A percentile compares a stretch with the other conserved stretches of the same genome.
Conservation (phyloP, 2,888 invertebrate genomes). For the Epirrhoe alternata region DNA sequence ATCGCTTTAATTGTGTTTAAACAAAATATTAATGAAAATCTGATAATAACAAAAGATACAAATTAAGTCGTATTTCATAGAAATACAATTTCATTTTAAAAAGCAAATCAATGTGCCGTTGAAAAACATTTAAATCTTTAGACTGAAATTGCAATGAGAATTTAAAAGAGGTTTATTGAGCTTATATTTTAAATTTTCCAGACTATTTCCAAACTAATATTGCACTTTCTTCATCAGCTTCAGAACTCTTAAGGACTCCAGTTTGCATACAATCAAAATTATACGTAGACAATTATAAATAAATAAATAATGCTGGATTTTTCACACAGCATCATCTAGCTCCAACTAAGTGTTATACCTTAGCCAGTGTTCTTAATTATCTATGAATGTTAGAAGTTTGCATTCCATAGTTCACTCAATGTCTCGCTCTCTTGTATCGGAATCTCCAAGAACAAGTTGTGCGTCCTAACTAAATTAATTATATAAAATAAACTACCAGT, state of each 20-base stretch:
- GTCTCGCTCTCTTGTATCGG: too few relatives aligned
- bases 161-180: neutral
- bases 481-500: too few relatives aligned
- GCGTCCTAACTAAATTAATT: too few relatives aligned
- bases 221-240: neutral
- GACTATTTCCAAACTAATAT: neutral
- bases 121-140: neutral
- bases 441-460: too few relatives aligned
- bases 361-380: too few relatives aligned
- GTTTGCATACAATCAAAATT: neutral
- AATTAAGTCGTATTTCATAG: neutral
- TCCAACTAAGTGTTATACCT: too few relatives aligned
- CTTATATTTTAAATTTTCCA: neutral
- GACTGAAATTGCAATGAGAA: neutral
- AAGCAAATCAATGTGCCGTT: neutral
- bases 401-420: too few relatives aligned
- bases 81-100: constrained; percentile 2
- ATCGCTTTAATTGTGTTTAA: neutral
- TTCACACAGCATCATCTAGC: too few relatives aligned
- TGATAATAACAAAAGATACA: neutral
- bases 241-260: neutral
- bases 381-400: too few relatives aligned
- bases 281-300: too few relatives aligned
- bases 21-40: neutral
- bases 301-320: too few relatives aligned